These are phyloP conservation scores for Adelphocoris suturalis DNA, from an alignment of 2,888 invertebrate species.

Conservation along the genomic window DNA sequence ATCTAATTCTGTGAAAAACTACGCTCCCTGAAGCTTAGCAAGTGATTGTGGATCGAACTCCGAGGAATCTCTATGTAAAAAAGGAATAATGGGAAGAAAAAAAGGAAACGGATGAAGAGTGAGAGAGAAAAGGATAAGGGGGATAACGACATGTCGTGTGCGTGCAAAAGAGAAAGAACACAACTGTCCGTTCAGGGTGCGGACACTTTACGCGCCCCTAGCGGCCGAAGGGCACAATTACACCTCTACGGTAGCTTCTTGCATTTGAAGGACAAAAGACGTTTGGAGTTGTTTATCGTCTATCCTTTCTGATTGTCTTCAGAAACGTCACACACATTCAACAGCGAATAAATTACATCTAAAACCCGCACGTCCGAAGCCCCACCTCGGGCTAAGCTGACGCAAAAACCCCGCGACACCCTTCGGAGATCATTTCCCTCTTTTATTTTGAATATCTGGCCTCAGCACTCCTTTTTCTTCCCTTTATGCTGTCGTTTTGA, in stretches of 20 bases:
- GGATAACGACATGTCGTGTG: constrained; percentile 16
- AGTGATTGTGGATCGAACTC: not conserved
- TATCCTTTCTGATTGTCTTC: constrained; percentile 60
- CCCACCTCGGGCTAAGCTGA: constrained; percentile 6
- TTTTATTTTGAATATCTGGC: constrained; percentile 42
- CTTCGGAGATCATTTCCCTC: constrained; percentile 39
- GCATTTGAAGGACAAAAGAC: constrained; percentile 68
- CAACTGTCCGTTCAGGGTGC: not conserved
- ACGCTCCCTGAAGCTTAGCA: too few species aligned
- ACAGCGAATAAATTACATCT: constrained; percentile 65
- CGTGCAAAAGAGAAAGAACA: constrained; percentile 39
- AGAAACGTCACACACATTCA: constrained; percentile 65
- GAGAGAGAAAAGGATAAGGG: not conserved
- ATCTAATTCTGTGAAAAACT: too few species aligned
- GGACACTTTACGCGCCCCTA: constrained; percentile 31
- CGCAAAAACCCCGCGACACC: constrained; percentile 27
- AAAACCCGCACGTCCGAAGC: constrained; percentile 31
- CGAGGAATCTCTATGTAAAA: not conserved
- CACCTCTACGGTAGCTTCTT: constrained; percentile 15
- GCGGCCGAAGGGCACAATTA: constrained; percentile 48
- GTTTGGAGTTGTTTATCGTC: constrained; percentile 62
- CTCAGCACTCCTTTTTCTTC: not conserved
- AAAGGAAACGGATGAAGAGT: not conserved
- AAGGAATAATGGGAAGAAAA: not conserved
- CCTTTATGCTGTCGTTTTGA: constrained; percentile 52